phyloP scores from a whole-genome alignment of 2,888 invertebrate species.

The Agrochola circellaris region DNA sequence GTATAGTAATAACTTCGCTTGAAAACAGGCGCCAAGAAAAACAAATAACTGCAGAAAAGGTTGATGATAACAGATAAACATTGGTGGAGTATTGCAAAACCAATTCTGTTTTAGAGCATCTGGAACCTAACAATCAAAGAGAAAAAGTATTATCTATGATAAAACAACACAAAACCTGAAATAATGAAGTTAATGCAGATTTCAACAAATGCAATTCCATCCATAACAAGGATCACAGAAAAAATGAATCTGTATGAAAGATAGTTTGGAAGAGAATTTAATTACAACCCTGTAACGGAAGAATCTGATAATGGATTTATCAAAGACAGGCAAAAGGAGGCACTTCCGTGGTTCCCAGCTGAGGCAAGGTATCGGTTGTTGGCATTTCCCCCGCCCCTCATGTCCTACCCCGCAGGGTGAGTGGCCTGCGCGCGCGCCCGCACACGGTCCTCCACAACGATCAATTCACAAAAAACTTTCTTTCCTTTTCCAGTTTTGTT shows the following conservation, averaged over 20 bases:
- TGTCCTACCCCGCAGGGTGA: slow-evolving; percentile 73
- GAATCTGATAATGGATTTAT: slow-evolving; percentile 43
- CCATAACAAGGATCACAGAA: not conserved
- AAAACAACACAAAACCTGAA: slow-evolving; percentile 1
- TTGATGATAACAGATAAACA: slow-evolving; percentile 6
- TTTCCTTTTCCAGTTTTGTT: slow-evolving; percentile 74
- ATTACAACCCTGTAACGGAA: not conserved
- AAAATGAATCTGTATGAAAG: not conserved
- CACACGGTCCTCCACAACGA: slow-evolving; percentile 70
- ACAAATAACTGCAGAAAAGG: slow-evolving; percentile 17
- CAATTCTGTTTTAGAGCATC: not conserved
- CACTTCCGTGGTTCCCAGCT: slow-evolving; percentile 71
- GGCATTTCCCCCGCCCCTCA: slow-evolving; percentile 54
- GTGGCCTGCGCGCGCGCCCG: slow-evolving; percentile 73
- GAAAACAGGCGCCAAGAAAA: slow-evolving; percentile 27
- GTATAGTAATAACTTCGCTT: not conserved
- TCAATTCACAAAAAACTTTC: slow-evolving; percentile 71
- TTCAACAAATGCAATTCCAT: not conserved
- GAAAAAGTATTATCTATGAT: not conserved
- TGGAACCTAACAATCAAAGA: not conserved
- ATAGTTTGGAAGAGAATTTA: not conserved
- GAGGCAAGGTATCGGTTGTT: slow-evolving; percentile 63
- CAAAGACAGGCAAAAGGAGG: slow-evolving; percentile 54
- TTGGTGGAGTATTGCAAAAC: not conserved
- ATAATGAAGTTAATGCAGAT: not conserved